These are phyloP conservation scores for Lagorchestes hirsutus DNA, from an alignment of 2,797 vertebrate species.

Conservation along the genomic window DNA sequence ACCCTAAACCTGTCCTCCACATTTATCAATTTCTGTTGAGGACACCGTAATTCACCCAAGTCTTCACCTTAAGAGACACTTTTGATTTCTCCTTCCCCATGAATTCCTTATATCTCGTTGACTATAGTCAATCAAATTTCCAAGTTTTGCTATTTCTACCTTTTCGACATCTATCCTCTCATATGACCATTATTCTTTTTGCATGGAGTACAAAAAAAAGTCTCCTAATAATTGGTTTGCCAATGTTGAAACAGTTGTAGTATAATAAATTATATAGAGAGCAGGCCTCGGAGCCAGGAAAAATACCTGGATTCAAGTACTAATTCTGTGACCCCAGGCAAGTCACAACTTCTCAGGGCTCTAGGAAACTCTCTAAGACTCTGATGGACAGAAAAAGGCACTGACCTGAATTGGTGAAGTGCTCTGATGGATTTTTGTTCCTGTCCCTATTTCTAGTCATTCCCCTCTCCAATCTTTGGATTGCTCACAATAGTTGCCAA, in stretches of 20 bases:
- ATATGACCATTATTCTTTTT: neutral
- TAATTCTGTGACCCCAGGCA: neutral
- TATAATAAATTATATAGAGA: neutral
- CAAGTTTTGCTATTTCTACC: neutral
- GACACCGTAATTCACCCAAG: neutral
- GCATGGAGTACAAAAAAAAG: neutral
- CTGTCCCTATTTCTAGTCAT: neutral
- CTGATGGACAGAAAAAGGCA: neutral
- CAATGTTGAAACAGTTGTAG: neutral
- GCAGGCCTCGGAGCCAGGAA: neutral
- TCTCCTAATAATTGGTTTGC: neutral
- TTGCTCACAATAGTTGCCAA: neutral
- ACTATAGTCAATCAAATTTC: neutral
- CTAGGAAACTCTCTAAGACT: neutral
- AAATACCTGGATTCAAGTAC: neutral
- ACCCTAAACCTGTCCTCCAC: neutral
- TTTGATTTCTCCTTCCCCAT: neutral
- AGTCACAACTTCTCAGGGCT: neutral
- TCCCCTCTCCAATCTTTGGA: neutral
- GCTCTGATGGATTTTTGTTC: neutral
- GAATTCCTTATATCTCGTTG: neutral
- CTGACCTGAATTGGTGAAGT: neutral
- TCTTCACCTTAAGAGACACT: neutral
- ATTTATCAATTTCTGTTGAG: neutral
- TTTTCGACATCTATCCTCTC: neutral